A percentile compares a stretch with the other conserved stretches of the same genome.
phyloP scores from a whole-genome alignment of 2,113 vertebrate genomes.

The Calyptomena viridis region DNA sequence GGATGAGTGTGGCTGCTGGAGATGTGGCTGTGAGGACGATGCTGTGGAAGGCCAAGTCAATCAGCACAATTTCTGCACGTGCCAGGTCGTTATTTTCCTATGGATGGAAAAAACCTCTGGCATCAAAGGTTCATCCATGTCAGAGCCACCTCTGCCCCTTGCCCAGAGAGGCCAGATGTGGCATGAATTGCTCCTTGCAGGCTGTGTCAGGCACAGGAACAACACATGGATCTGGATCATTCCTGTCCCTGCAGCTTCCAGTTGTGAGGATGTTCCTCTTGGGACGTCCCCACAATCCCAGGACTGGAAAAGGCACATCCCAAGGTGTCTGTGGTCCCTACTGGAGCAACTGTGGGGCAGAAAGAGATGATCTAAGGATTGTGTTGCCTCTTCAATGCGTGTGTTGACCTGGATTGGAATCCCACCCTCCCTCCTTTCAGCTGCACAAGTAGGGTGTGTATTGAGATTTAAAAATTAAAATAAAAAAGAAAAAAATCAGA shows the following conservation, averaged over 20 bases:
- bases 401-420: neutral
- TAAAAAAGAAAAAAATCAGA: neutral
- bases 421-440: neutral
- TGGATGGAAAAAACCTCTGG: neutral
- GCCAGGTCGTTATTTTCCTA: neutral
- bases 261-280: neutral
- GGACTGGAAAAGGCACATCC: neutral
- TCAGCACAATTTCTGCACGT: neutral
- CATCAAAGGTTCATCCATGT: neutral
- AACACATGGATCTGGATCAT: rapidly evolving
- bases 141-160: neutral
- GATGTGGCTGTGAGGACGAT: neutral
- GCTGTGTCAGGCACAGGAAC: neutral
- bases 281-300: neutral
- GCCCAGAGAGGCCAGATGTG: neutral
- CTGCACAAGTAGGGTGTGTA: neutral
- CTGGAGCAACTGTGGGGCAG: neutral
- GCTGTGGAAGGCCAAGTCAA: neutral
- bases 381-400: neutral
- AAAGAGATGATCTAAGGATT: neutral
- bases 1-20: neutral
- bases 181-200: neutral
- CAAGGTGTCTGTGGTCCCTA: neutral
- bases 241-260: neutral
- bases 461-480: neutral